Evolutionary conservation across 2,888 invertebrate species (phyloP).

Genomic region (Lasioglossum figueresi): DNA sequence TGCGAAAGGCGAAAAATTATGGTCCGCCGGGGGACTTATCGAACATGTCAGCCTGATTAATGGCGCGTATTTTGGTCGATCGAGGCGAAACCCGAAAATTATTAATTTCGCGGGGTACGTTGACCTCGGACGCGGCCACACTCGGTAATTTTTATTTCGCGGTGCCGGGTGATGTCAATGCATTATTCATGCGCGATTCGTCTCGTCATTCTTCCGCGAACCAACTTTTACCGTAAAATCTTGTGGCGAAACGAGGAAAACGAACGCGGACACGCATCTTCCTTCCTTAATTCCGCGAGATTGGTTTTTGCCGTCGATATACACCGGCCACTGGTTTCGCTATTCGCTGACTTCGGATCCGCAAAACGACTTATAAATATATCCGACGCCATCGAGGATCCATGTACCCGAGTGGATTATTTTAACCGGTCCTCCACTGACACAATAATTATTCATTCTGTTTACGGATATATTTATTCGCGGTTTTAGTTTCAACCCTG

Average conservation of each 20-base stretch:
- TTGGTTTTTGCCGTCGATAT: background rate
- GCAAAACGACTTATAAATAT: background rate
- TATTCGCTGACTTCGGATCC: background rate
- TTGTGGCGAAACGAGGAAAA: slow-evolving; percentile 23
- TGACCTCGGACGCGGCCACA: slow-evolving; percentile 55
- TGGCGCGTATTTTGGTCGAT: slow-evolving; percentile 55
- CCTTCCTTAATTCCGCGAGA: background rate
- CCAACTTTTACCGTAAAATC: slow-evolving; percentile 74
- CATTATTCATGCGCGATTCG: slow-evolving; percentile 78
- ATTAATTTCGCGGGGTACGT: slow-evolving; percentile 74
- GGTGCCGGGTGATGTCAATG: slow-evolving; percentile 69
- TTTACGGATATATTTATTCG: background rate
- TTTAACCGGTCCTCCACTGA: background rate
- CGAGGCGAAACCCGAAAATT: slow-evolving; percentile 67
- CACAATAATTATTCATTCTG: background rate
- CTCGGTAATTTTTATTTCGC: slow-evolving; percentile 67
- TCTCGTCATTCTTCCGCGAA: slow-evolving; percentile 73
- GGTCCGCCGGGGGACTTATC: slow-evolving; percentile 29
- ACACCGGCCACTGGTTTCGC: background rate
- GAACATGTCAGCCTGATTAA: slow-evolving; percentile 61
- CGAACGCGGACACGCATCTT: background rate
- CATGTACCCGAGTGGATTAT: background rate
- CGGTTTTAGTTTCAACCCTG: background rate
- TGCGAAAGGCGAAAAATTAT: slow-evolving; percentile 43
- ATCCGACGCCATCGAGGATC: background rate